Evolutionary conservation across 2,113 vertebrate species (phyloP), one percentile per base, ranked within the genome.

Genomic region (Mesocricetus auratus): DNA sequence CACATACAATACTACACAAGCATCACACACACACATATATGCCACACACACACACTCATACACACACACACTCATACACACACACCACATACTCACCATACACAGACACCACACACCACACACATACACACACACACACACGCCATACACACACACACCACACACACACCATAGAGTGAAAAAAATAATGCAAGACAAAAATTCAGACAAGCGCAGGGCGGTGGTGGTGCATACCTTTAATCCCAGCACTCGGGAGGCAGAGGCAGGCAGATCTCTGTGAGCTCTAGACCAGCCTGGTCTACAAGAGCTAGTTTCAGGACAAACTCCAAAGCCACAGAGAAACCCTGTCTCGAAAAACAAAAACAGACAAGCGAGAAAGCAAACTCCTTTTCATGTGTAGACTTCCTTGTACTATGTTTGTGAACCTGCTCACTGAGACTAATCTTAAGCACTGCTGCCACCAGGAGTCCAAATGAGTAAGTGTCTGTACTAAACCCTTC

Each of bases 391-490:
- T n/a, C 7, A 11, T 60, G 19, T 81, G 86, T 83, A 42, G 69
- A 47, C 64, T 89, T 74, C 39, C 19, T 36, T 47, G 66, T 42
- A 24, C 21, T 45, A 11, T 2, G 6, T 22, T 8, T 74, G 6
- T 36, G 79, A 58, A 21, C n/a, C 77, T 50, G 17, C 22, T 33
- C 62, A 77, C 2, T 36, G 83, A 60, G 62, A 82, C 45, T 45
- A 29, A 92, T 56, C 56, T 45, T 79, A 45, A 79, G 15, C 62
- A n/a, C 91, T 90, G 36, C 62, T 79, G 62, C 79, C 56, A 73
- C 62, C 87, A 86, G 79, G 71, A 93, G 53, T 50, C 66, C 53
- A 93, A 19, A 93, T 26, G 19, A 69, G 39, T 42, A 58, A 93
- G 60, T 21, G 64, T 33, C 64, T 60, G 42, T 75, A 36, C 83